Base-by-base conservation (phyloP, 2,888 invertebrate species). In the Folsomia manolachei region DNA sequence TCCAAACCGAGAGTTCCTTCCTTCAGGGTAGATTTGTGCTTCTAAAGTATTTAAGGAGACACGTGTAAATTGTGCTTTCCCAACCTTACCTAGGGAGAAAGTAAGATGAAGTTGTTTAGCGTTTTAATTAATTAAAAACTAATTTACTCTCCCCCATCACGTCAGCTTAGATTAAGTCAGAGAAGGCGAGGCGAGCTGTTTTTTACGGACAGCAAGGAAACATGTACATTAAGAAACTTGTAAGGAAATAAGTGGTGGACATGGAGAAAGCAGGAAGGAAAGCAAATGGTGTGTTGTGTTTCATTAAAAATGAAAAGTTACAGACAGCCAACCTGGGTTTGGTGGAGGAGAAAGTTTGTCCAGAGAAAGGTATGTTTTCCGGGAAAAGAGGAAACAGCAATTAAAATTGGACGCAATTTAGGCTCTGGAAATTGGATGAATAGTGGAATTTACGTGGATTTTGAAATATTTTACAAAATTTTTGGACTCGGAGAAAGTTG, bases 81-180 rank as follows among this genome's bases (percentile, higher is more conserved):
- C n/a, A n/a, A n/a, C n/a, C n/a, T n/a, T n/a, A n/a, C n/a, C n/a
- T n/a, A n/a, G n/a, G n/a, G n/a, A n/a, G n/a, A n/a, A n/a, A n/a
- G 39, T 39, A 39, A 39, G 14, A 39, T 39, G 39, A 14, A 39
- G 7, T 39, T 39, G 39, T 39, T 39, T 39, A 39, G 39, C 39
- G 39, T 39, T 39, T 56, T 56, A 56, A 56, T 56, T 56, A 56
- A 56, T 56, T 56, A 56, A 18, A 56, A 56, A 56, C 11, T 56
- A 56, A 56, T 56, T 56, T 56, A 56, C 56, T 56, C n/a, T 56
- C 56, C 56, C 18, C 19, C 21, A 19, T 21, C 56, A 56, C 21
- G 39, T 39, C 39, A 14, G 14, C 4, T 39, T 39, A 14, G 39
- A 39, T 39, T 4, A 4, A 39, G 39, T 4, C 39, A 39, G 39